Conservation (phyloP, 1,140 invertebrate genomes). For the Andricus grossulariae region DNA sequence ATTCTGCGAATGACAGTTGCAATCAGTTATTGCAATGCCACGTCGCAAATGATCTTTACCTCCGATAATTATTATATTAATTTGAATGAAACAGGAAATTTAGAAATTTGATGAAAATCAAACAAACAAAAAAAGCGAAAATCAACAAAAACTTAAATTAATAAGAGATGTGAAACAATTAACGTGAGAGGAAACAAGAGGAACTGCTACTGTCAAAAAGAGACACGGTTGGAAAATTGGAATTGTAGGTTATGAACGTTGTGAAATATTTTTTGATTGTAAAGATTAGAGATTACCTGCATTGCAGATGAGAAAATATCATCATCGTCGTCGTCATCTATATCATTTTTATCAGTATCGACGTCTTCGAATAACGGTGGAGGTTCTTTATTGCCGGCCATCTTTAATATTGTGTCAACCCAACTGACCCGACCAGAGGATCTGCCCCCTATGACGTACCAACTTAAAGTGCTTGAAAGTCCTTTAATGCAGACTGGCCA, state of each 20-base stretch:
- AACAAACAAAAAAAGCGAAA: neutral
- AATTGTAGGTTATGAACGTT: neutral
- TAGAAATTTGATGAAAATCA: slow-evolving; percentile 33
- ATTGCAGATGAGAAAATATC: slow-evolving; percentile 87
- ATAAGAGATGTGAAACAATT: slow-evolving; percentile 1
- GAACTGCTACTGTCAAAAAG: slow-evolving; percentile 4
- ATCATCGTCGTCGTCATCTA: slow-evolving; percentile 84
- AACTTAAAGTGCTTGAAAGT: neutral
- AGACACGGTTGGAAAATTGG: neutral
- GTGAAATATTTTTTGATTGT: neutral
- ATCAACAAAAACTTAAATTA: slow-evolving; percentile 37
- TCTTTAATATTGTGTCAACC: slow-evolving; percentile 63
- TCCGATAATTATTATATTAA: neutral
- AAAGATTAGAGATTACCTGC: slow-evolving; percentile 77
- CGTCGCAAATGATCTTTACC: neutral
- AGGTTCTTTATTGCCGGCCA: slow-evolving; percentile 81
- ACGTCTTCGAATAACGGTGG: slow-evolving; percentile 84
- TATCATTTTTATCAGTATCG: slow-evolving; percentile 79
- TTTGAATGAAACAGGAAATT: slow-evolving; percentile 36
- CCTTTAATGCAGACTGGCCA: neutral
- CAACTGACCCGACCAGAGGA: neutral
- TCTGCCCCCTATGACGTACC: slow-evolving; percentile 8
- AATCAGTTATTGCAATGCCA: neutral
- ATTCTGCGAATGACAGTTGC: neutral
- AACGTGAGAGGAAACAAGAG: slow-evolving; percentile 10